Base-by-base conservation (phyloP, 2,113 vertebrate genomes). In the Reinhardtius hippoglossoides region DNA sequence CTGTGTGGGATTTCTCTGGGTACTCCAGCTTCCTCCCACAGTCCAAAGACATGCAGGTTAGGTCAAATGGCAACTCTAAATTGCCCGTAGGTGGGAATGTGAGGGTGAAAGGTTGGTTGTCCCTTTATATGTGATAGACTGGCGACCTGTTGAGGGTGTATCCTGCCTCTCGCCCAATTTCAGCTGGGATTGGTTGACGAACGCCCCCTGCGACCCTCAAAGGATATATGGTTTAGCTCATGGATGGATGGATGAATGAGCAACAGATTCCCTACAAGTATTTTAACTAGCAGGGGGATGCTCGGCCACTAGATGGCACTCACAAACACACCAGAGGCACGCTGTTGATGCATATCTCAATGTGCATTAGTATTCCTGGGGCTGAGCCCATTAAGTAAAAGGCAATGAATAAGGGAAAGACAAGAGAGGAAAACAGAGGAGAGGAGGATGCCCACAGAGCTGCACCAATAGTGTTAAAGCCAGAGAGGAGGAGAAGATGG, bases 361-460 rank as follows among this genome's bases (percentile, higher is more conserved):
- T 76, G 58, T 59, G 78, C 83, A 91, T 92, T 93, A 92, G 90
- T 92, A 94, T 94, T 94, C 92, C 85, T 69, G 80, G 67, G 76
- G 90, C 87, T 84, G 84, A 85, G 78, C 85, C 88, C 89, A 94
- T 94, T 92, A 93, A 93, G 92, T 94, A 92, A 93, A 94, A 94
- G 92, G 92, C 93, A 93, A 93, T 93, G 91, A 90, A 88, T 89
- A 91, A 81, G 84, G 82, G 86, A 91, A 89, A 80, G 88, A 89
- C 78, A 88, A 82, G 70, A 72, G 80, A 82, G 37, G 71, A 86
- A 83, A 81, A 89, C 44, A 70, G 74, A 87, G 68, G 67, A 88
- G 88, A 88, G 76, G 82, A 89, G 85, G 88, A 89, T 87, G 85
- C 92, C 87, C 87, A 90, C 87, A 79, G 91, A 88, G 89, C 83